Percentiles rank a stretch among this genome's conserved stretches.
phyloP scores from a whole-genome alignment of 1,140 invertebrate species.

The Lepidotrigona ventralis region DNA sequence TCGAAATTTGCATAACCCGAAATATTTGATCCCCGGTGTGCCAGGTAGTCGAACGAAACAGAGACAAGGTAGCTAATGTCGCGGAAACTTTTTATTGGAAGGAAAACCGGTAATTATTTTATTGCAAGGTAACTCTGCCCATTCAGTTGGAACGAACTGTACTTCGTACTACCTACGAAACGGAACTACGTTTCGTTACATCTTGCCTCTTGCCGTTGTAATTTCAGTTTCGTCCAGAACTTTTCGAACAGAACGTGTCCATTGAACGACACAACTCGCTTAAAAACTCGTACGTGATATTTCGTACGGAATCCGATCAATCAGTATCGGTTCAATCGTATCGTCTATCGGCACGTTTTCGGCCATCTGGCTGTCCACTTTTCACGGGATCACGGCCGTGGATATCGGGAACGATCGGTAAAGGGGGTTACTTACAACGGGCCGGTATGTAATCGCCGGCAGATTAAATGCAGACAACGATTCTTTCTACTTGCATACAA shows the following conservation, averaged over 20 bases:
- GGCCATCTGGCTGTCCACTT: not conserved
- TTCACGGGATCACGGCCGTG: not conserved
- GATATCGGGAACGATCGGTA: conserved; percentile 58
- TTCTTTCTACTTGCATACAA: conserved; percentile 52
- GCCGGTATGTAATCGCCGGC: conserved; percentile 56
- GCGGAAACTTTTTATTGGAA: conserved; percentile 74
- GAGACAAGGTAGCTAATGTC: conserved; percentile 75
- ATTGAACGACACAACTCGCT: not conserved
- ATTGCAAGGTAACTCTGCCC: conserved; percentile 53
- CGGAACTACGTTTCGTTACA: not conserved
- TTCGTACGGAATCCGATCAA: not conserved
- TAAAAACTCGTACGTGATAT: not conserved
- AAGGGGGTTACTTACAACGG: conserved; percentile 53
- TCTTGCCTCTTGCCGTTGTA: not conserved
- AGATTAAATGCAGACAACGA: conserved; percentile 53
- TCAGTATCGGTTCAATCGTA: not conserved
- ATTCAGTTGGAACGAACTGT: conserved; percentile 32
- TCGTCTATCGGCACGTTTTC: not conserved
- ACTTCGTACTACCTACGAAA: conserved; percentile 35
- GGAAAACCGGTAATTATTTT: conserved; percentile 47
- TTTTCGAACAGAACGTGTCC: not conserved
- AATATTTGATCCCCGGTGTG: conserved; percentile 6
- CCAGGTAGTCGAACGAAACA: conserved; percentile 64
- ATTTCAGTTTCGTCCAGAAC: not conserved
- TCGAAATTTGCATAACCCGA: conserved; percentile 74